These are phyloP conservation scores for Eulemur rubriventer DNA, from an alignment of 2,797 vertebrate species.

Conservation along the genomic window DNA sequence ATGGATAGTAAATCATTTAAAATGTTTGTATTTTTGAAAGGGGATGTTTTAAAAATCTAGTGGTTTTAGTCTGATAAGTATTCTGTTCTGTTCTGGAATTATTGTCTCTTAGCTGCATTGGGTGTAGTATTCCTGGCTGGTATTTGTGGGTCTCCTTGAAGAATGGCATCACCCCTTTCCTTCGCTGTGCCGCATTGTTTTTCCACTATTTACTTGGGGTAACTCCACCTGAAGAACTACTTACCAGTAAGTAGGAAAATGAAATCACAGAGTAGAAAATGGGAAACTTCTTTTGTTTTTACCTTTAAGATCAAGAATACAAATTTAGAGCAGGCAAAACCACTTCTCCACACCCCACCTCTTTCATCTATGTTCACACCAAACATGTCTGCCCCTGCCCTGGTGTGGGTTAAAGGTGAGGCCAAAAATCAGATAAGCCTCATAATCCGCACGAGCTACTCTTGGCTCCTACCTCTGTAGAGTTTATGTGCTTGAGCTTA, in stretches of 20 bases:
- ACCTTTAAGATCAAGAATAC: neutral
- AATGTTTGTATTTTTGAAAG: slow-evolving; percentile 26
- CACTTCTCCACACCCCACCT: neutral
- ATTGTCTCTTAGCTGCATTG: slow-evolving; percentile 86
- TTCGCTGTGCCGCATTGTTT: slow-evolving; percentile 95
- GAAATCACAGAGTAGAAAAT: neutral
- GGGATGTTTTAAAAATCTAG: neutral
- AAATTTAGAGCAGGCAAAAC: neutral
- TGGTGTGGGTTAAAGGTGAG: neutral
- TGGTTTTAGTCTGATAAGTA: neutral
- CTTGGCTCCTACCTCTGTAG: neutral
- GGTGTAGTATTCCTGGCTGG: slow-evolving; percentile 88
- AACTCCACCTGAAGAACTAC: slow-evolving; percentile 93
- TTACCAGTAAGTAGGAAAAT: slow-evolving; percentile 82
- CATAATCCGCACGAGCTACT: neutral
- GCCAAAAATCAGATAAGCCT: neutral
- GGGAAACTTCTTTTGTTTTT: neutral
- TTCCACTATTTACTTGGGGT: slow-evolving; percentile 96
- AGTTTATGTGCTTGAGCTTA: neutral
- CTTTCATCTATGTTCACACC: neutral
- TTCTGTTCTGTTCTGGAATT: slow-evolving; percentile 60
- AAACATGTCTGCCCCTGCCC: neutral
- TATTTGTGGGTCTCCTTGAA: slow-evolving; percentile 91
- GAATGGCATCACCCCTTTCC: slow-evolving; percentile 93
- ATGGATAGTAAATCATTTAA: neutral